phyloP scores from a whole-genome alignment of 2,113 vertebrate species.

The Hyperoodon ampullatus region DNA sequence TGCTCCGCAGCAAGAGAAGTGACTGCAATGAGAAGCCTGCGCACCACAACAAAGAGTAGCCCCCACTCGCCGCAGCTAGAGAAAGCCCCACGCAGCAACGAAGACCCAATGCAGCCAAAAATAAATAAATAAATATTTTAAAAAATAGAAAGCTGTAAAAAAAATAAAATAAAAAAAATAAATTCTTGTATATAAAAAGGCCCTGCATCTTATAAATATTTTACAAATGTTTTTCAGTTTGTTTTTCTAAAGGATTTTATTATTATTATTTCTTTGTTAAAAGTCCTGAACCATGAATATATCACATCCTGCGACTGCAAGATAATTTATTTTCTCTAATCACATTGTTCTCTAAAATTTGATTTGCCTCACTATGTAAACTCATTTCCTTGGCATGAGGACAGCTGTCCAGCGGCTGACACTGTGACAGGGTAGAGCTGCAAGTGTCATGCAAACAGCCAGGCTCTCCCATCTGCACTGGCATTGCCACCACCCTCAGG shows the following conservation, averaged over 20 bases:
- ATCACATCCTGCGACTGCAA: neutral
- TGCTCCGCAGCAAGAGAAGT: too few relatives aligned
- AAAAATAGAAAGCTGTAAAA: too few relatives aligned
- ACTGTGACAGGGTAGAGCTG: neutral
- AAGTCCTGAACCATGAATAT: neutral
- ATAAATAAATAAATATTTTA: too few relatives aligned
- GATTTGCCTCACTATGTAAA: neutral
- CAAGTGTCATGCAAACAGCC: neutral
- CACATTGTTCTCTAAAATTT: neutral
- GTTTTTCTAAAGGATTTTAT: neutral
- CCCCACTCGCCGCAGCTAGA: too few relatives aligned
- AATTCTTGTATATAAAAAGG: neutral
- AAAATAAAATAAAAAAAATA: slow-evolving; percentile 57
- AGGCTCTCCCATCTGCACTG: neutral
- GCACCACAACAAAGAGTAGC: too few relatives aligned
- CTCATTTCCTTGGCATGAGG: neutral
- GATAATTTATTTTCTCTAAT: neutral
- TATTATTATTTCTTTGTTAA: neutral
- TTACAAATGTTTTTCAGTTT: neutral
- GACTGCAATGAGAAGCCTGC: too few relatives aligned
- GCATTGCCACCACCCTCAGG: too few relatives aligned
- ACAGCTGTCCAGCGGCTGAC: neutral
- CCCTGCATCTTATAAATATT: neutral
- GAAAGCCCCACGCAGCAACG: too few relatives aligned
- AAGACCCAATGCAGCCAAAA: too few relatives aligned